Conservation (phyloP, 2,888 invertebrate genomes). For the Tanypteryx hageni region DNA sequence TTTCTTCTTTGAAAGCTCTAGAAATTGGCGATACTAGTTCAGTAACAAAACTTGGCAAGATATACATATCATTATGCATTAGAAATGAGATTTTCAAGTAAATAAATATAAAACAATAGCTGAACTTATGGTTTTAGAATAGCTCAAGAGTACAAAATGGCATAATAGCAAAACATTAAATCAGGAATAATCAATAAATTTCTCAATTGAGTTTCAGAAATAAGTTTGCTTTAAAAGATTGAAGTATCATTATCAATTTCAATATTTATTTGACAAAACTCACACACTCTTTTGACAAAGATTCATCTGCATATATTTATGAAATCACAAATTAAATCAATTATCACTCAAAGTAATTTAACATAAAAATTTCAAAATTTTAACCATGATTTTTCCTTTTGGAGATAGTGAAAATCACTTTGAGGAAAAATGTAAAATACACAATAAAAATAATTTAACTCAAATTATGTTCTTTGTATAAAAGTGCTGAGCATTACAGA, state of each 20-base stretch:
- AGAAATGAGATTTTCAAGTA: too few relatives aligned
- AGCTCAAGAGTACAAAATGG: too few relatives aligned
- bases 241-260: conserved; percentile 9
- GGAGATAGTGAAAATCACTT: neutral
- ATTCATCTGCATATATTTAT: conserved; percentile 57
- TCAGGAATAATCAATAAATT: too few relatives aligned
- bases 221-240: too few relatives aligned
- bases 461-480: neutral
- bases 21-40: too few relatives aligned
- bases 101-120: too few relatives aligned
- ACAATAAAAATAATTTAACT: conserved; percentile 22
- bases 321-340: conserved; percentile 34
- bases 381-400: neutral
- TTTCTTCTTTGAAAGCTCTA: too few relatives aligned
- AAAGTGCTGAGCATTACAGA: conserved; percentile 32
- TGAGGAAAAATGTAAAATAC: neutral
- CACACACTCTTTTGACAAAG: conserved; percentile 61
- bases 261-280: conserved; percentile 57
- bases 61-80: too few relatives aligned
- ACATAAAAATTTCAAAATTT: neutral
- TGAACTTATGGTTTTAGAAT: too few relatives aligned
- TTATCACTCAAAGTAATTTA: neutral
- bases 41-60: too few relatives aligned
- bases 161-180: too few relatives aligned
- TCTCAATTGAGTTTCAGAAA: too few relatives aligned